phyloP scores from a whole-genome alignment of 2,888 invertebrate genomes.

The Drosophila austrosaltans region DNA sequence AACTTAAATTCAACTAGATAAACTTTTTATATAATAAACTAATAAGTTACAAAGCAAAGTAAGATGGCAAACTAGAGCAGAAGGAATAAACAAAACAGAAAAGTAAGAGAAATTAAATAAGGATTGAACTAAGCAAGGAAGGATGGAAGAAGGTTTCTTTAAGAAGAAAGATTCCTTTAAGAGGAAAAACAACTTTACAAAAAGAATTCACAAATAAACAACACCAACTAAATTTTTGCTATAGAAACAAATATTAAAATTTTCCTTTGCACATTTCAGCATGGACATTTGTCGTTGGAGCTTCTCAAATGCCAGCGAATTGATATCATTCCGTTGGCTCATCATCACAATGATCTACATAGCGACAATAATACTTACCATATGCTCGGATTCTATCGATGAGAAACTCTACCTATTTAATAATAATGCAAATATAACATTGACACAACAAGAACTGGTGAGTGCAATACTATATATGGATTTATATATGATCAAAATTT shows the following conservation, averaged over 20 bases:
- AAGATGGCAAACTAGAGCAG: background rate
- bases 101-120: background rate
- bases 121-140: background rate
- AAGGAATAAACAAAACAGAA: background rate
- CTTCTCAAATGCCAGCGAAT: slow-evolving; percentile 81
- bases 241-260: background rate
- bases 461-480: slow-evolving; percentile 24
- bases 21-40: background rate
- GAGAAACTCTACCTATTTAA: slow-evolving; percentile 81
- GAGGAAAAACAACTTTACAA: background rate
- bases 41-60: background rate
- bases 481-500: background rate
- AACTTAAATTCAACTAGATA: slow-evolving; percentile 3
- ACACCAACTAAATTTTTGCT: background rate
- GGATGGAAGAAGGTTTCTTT: background rate
- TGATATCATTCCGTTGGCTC: slow-evolving; percentile 83
- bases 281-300: slow-evolving; percentile 83
- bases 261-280: slow-evolving; percentile 56
- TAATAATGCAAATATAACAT: slow-evolving; percentile 80
- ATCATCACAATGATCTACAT: slow-evolving; percentile 84
- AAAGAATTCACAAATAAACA: background rate
- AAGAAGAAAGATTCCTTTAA: background rate
- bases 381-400: slow-evolving; percentile 83
- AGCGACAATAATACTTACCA: slow-evolving; percentile 83
- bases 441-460: slow-evolving; percentile 82